Base-by-base conservation (phyloP, 2,888 invertebrate genomes). In the Agonopterix subpropinquella region DNA sequence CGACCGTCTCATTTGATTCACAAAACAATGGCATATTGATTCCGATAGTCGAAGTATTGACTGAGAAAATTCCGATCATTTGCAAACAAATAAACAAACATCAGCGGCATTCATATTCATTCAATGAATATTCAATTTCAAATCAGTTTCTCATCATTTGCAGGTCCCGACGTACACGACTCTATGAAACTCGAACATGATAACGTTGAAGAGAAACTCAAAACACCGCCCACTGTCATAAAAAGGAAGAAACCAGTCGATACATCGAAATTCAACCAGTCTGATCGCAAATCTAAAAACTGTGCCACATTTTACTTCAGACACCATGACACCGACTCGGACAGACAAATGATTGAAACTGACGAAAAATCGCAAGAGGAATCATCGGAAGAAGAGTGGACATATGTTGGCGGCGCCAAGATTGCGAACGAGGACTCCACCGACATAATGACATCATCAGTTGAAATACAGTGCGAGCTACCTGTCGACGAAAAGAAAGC, bases 321-420 rank as follows among this genome's bases (percentile, higher is more conserved):
- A 76, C 96, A 96, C 77, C 91, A 92, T 77, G 96, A 96, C 74
- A 96, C 96, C 10, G 96, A 96, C 75, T 94, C 95, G 9, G 96
- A 96, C 73, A 89, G 91, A 71, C 92, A 93, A 66, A 87, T 90
- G 72, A 75, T 87, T 54, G 77, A 89, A 68, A 83, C 89, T 47
- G 77, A 84, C 44, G 83, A 85, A 48, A 84, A 85, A 50, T 84
- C 82, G 8, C 84, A 84, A 54, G 87, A 84, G 44, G 89, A 89
- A 61, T 86, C 85, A 0, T 84, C 86, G 0, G 87, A 89, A 57
- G 89, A 89, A 58, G 89, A 93, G 77, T 93, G 93, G 92, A 92
- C 92, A 0, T 93, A 92, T 70, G 90, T 89, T n/a, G 87, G 82
- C 53, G 80, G 80, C 15, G 72, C 77, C 13, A 78, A 87, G 67